Conservation (phyloP, 2,888 invertebrate genomes). For the Polia nebulosa region DNA sequence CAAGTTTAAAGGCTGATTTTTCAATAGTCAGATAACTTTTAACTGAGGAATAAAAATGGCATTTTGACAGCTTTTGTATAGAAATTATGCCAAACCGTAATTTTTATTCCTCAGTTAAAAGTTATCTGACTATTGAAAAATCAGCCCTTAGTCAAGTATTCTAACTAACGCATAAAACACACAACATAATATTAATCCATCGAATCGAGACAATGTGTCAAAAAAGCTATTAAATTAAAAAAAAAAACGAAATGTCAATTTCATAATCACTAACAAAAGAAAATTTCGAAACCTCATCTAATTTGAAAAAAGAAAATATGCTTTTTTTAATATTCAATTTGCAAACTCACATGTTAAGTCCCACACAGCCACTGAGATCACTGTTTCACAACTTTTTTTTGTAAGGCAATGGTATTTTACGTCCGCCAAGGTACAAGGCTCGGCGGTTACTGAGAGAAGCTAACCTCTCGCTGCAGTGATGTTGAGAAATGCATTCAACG, state of each 20-base stretch:
- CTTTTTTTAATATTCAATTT: not conserved
- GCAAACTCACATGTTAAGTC: slow-evolving; percentile 63
- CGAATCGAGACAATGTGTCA: not conserved
- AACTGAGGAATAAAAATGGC: no score
- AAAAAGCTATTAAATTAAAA: slow-evolving; percentile 16
- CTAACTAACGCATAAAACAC: slow-evolving; percentile 7
- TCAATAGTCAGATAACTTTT: no score
- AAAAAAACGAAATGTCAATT: not conserved
- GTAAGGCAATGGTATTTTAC: slow-evolving; percentile 57
- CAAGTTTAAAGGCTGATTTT: no score
- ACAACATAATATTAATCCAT: not conserved
- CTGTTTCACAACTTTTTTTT: slow-evolving; percentile 64
- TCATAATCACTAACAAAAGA: slow-evolving; percentile 9
- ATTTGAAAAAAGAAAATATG: not conserved
- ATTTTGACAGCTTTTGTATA: no score
- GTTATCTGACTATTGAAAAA: not conserved
- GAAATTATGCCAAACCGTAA: no score
- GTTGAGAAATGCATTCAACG: slow-evolving; percentile 79
- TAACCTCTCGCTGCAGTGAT: slow-evolving; percentile 73
- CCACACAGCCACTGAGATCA: slow-evolving; percentile 64
- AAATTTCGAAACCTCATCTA: not conserved
- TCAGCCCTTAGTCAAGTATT: not conserved
- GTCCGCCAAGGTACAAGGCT: slow-evolving; percentile 68
- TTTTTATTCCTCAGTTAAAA: no score
- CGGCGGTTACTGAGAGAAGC: slow-evolving; percentile 74